phyloP scores from a whole-genome alignment of 2,888 invertebrate species.

The Eupithecia vulgata region DNA sequence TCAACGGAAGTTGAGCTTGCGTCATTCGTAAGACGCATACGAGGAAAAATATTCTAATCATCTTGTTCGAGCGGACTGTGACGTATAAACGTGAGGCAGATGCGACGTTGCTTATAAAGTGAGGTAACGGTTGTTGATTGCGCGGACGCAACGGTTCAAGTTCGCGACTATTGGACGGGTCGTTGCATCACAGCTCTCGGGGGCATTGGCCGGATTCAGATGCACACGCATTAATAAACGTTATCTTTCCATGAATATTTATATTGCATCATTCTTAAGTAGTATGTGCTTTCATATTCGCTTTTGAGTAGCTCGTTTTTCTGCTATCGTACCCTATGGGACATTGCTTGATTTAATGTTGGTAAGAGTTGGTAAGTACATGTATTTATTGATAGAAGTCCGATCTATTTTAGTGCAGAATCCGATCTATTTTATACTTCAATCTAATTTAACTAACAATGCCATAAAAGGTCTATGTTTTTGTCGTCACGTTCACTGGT shows the following conservation, averaged over 20 bases:
- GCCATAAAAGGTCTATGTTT: conserved; percentile 57
- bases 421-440: conserved; percentile 46
- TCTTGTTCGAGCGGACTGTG: conserved; percentile 55
- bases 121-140: conserved; percentile 71
- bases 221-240: conserved; percentile 51
- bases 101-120: conserved; percentile 70
- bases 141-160: conserved; percentile 66
- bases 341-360: conserved; percentile 13
- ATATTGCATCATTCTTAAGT: not conserved
- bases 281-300: not conserved
- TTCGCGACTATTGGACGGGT: conserved; percentile 66
- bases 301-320: not conserved
- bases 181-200: conserved; percentile 68
- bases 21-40: conserved; percentile 53
- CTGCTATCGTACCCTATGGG: not conserved
- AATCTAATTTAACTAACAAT: conserved; percentile 38
- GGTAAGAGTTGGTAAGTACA: not conserved
- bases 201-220: conserved; percentile 73
- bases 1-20: conserved; percentile 63
- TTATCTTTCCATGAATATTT: conserved; percentile 39
- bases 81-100: conserved; percentile 54
- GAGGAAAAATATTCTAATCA: conserved; percentile 62
- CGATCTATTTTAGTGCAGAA: conserved; percentile 44
- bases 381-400: not conserved
- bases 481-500: conserved; percentile 59